Percentiles rank a stretch among this genome's conserved stretches.
Evolutionary conservation across 2,888 invertebrate species (phyloP).

Genomic region (Stenodera caucasica): DNA sequence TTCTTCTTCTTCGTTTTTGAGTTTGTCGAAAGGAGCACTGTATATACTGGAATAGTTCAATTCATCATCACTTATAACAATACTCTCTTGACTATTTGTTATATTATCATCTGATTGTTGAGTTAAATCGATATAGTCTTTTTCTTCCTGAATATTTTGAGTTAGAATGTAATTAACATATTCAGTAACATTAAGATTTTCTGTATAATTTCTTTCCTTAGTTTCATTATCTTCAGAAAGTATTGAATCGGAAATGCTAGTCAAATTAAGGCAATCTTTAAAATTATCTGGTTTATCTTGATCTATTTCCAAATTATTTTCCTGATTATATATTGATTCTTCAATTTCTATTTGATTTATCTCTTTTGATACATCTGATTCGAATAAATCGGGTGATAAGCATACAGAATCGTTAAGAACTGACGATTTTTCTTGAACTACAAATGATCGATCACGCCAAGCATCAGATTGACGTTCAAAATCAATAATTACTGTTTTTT

Average conservation of each 20-base stretch:
- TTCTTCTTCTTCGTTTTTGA: neutral
- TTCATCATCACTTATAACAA: conserved; percentile 63
- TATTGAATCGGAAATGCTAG: conserved; percentile 49
- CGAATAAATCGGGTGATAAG: conserved; percentile 49
- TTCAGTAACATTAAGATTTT: conserved; percentile 39
- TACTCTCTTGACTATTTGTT: conserved; percentile 34
- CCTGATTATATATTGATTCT: neutral
- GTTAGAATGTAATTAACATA: conserved; percentile 31
- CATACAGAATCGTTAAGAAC: no score
- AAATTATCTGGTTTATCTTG: conserved; percentile 7
- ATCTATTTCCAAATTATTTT: neutral
- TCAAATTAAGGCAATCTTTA: no score
- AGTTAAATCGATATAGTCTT: conserved; percentile 8
- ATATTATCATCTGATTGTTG: conserved; percentile 10
- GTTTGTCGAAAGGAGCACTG: conserved; percentile 40
- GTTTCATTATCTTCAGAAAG: conserved; percentile 41
- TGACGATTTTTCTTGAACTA: no score
- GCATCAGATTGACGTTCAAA: no score
- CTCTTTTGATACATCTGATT: conserved; percentile 34
- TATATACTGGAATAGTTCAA: conserved; percentile 62
- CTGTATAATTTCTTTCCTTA: conserved; percentile 17
- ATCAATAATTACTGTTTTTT: conserved; percentile 9
- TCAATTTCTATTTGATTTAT: neutral
- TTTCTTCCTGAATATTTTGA: conserved; percentile 17
- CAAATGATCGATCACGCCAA: neutral